A percentile compares a stretch with the other conserved stretches of the same genome.
Evolutionary conservation across 2,113 vertebrate species (phyloP).

Genomic region (Tachycineta bicolor): DNA sequence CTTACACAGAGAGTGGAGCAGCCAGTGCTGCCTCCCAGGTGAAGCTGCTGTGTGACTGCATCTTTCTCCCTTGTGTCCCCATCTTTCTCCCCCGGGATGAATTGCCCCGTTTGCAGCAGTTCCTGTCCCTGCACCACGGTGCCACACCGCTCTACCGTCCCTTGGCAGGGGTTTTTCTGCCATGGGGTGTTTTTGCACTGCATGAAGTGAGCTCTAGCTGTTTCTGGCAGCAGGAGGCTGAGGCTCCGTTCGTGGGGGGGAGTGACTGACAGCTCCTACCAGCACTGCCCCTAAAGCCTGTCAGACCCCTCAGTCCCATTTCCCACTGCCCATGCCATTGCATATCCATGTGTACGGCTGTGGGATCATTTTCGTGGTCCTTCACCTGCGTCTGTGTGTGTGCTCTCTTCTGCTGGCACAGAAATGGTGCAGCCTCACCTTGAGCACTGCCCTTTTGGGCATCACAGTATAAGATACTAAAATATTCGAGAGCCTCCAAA

Average conservation of each 20-base stretch:
- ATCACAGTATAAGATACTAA: no score
- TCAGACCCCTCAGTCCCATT: not conserved
- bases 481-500: not conserved
- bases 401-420: not conserved
- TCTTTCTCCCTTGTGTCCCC: not conserved
- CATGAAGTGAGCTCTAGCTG: not conserved
- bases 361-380: not conserved
- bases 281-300: not conserved
- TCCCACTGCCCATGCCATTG: not conserved
- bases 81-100: rapidly evolving
- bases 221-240: not conserved
- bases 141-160: not conserved
- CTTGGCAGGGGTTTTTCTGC: not conserved
- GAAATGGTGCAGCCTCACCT: not conserved
- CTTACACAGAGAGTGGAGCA: not conserved
- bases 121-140: rapidly evolving
- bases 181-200: rapidly evolving
- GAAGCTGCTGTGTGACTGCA: not conserved
- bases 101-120: rapidly evolving
- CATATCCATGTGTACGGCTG: not conserved
- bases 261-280: not conserved
- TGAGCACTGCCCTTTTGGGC: not conserved
- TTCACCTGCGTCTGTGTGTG: rapidly evolving
- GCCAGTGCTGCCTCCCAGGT: not conserved
- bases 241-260: rapidly evolving